Conservation (phyloP, 2,797 vertebrate genomes). For the Echeneis naucrates region DNA sequence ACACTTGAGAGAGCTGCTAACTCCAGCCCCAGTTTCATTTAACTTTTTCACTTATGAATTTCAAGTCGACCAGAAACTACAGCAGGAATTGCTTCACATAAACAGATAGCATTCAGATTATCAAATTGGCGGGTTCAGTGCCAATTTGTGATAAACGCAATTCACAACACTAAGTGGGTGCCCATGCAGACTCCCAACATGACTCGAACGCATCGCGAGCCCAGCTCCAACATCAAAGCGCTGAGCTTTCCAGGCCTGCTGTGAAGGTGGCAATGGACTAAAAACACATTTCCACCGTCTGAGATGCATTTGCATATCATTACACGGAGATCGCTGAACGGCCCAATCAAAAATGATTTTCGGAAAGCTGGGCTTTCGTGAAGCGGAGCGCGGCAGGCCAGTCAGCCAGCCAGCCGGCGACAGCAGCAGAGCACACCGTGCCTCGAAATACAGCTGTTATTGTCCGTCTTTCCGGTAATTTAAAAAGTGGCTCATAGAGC, state of each 20-base stretch:
- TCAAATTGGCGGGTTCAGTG: background rate
- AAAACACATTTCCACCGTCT: conserved; percentile 57
- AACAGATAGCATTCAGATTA: conserved; percentile 2
- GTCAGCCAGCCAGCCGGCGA: background rate
- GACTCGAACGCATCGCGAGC: conserved; percentile 45
- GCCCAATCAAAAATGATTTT: conserved; percentile 34
- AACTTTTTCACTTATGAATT: background rate
- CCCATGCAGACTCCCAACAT: conserved; percentile 27
- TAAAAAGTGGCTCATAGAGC: background rate
- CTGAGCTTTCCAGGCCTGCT: conserved; percentile 48
- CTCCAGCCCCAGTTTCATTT: background rate
- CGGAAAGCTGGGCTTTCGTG: conserved; percentile 13
- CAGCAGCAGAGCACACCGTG: background rate
- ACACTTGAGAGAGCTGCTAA: background rate
- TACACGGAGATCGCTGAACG: conserved; percentile 49
- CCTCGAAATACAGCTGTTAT: background rate
- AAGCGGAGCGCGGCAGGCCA: conserved; percentile 4
- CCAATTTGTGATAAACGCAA: conserved; percentile 6
- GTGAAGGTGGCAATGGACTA: conserved; percentile 56
- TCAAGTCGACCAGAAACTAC: conserved; percentile 1
- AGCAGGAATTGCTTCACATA: conserved; percentile 4
- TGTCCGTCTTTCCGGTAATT: background rate
- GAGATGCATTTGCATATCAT: conserved; percentile 63
- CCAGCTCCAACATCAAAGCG: conserved; percentile 61
- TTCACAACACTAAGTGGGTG: conserved; percentile 30